These are phyloP conservation scores for Leucopsar rothschildi DNA, from an alignment of 2,113 vertebrate species.

Conservation along the genomic window DNA sequence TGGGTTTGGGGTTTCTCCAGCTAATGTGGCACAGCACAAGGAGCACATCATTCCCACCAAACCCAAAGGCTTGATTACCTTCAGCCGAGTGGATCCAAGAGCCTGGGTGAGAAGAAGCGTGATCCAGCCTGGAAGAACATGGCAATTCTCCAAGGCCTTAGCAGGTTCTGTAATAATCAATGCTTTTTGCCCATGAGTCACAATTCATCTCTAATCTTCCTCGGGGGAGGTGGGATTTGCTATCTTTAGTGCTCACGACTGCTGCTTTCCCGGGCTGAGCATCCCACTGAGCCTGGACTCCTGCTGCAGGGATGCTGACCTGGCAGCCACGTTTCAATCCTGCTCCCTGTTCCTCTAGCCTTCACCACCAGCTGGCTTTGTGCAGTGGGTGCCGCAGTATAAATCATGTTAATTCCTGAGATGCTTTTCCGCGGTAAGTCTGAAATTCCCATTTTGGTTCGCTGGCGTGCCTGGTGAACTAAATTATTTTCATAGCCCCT, in stretches of 20 bases:
- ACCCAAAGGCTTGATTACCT: neutral
- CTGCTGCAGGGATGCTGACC: constrained; percentile 28
- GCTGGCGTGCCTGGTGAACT: constrained; percentile 17
- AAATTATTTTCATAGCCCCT: constrained; percentile 70
- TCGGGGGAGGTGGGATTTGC: constrained; percentile 11
- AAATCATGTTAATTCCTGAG: constrained; percentile 61
- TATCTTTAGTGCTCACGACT: neutral
- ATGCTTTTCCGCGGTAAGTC: constrained; percentile 33
- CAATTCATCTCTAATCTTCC: constrained; percentile 23
- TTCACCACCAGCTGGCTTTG: neutral
- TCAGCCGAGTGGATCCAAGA: neutral
- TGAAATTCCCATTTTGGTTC: constrained; percentile 65
- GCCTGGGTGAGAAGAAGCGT: neutral
- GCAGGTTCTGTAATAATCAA: neutral
- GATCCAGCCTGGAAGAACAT: neutral
- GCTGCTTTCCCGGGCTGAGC: neutral
- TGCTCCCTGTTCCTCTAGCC: neutral
- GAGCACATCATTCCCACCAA: neutral
- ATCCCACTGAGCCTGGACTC: neutral
- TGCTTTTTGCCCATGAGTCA: constrained; percentile 20
- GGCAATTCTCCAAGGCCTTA: neutral
- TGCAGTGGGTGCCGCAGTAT: constrained; percentile 40
- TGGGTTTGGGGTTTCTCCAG: neutral
- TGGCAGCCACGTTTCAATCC: neutral
- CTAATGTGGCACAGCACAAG: neutral